Conservation (phyloP, 2,888 invertebrate genomes). For the Melanostoma scalare region DNA sequence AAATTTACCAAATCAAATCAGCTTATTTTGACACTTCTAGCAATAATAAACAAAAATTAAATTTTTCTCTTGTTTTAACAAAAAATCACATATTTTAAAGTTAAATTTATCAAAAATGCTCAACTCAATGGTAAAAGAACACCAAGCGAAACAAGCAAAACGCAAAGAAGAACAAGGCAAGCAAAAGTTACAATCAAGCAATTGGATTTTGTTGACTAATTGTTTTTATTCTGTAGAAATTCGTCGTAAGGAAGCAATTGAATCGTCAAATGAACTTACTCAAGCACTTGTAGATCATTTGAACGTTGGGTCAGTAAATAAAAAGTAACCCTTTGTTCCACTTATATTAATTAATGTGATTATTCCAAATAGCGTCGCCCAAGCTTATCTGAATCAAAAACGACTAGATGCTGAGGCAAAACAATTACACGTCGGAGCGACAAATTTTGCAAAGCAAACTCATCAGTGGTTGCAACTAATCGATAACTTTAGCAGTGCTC, state of each 20-base stretch:
- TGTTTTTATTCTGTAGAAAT: constrained; percentile 85
- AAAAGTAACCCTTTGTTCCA: not conserved
- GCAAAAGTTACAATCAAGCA: not conserved
- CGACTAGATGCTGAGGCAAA: constrained; percentile 98
- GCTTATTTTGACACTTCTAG: too few relatives aligned
- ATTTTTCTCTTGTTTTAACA: too few relatives aligned
- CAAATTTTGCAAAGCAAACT: constrained; percentile 97
- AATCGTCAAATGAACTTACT: constrained; percentile 95
- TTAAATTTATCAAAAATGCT: constrained; percentile 85
- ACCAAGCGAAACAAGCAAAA: constrained; percentile 90
- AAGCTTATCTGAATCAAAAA: constrained; percentile 99
- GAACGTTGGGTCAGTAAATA: constrained; percentile 93
- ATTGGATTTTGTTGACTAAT: not conserved
- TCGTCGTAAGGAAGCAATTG: constrained; percentile 95
- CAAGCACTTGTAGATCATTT: constrained; percentile 97
- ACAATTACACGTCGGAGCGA: constrained; percentile 95
- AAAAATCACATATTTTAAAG: too few relatives aligned
- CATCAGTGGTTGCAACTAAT: constrained; percentile 97
- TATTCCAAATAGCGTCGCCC: constrained; percentile 88
- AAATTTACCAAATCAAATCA: too few relatives aligned
- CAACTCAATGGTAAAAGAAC: constrained; percentile 93
- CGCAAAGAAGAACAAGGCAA: constrained; percentile 92
- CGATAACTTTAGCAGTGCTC: constrained; percentile 92
- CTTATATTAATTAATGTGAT: not conserved
- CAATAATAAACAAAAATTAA: too few relatives aligned